A percentile compares a stretch with the other conserved stretches of the same genome.
Evolutionary conservation across 2,113 vertebrate species (phyloP).

Genomic region (Calyptomena viridis): DNA sequence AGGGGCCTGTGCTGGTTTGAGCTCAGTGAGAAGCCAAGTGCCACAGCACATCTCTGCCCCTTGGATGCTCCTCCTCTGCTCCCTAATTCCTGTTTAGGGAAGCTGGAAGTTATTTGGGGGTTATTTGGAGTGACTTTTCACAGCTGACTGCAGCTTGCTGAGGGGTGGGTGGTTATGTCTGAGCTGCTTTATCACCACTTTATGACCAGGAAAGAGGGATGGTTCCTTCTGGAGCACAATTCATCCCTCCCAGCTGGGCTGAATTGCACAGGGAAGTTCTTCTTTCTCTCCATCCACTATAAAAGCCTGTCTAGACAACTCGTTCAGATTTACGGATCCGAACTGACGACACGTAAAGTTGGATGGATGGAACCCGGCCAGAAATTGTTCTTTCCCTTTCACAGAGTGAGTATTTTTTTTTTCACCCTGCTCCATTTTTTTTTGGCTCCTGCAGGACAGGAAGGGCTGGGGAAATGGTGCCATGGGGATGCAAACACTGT

Average conservation of each 20-base stretch:
- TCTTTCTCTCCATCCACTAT: neutral
- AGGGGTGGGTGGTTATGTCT: constrained; percentile 8
- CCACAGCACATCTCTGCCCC: rapidly evolving
- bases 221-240: constrained; percentile 13
- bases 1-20: neutral
- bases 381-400: neutral
- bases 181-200: neutral
- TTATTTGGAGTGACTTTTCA: constrained; percentile 20
- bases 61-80: neutral
- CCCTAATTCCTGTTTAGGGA: neutral
- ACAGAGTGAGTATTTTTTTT: neutral
- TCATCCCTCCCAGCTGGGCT: constrained; percentile 48
- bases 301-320: neutral
- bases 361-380: neutral
- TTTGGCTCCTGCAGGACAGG: neutral
- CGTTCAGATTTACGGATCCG: neutral
- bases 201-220: neutral
- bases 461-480: rapidly evolving
- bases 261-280: constrained; percentile 2
- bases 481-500: neutral
- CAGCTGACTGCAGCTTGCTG: constrained; percentile 31
- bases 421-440: neutral
- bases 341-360: neutral
- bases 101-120: neutral
- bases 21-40: rapidly evolving